These are phyloP conservation scores for Corythornis vintsioides DNA, from an alignment of 2,113 vertebrate species.

Conservation along the genomic window DNA sequence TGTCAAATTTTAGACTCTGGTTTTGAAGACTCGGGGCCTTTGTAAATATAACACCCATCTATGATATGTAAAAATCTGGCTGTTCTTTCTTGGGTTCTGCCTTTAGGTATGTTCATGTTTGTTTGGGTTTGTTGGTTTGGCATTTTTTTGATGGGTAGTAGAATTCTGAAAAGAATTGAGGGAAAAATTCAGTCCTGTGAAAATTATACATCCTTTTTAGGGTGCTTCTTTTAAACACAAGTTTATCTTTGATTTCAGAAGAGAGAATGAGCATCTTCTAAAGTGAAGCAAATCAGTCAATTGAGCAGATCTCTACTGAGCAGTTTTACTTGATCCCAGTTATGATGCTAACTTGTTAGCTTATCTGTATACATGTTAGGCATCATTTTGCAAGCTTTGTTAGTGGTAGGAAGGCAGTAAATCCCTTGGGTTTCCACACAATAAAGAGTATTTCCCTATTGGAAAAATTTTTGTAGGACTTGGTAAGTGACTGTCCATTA, in stretches of 20 bases:
- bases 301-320: neutral
- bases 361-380: neutral
- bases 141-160: neutral
- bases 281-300: neutral
- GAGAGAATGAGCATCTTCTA: neutral
- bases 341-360: neutral
- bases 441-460: neutral
- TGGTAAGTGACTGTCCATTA: no score
- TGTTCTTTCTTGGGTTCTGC: neutral
- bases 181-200: rapidly evolving
- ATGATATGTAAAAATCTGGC: neutral
- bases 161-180: neutral
- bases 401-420: neutral
- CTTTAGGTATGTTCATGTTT: neutral
- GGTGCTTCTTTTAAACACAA: neutral
- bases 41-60: rapidly evolving
- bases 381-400: neutral
- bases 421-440: neutral
- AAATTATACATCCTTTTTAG: neutral
- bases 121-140: neutral
- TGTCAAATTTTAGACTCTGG: neutral
- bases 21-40: neutral
- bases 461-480: neutral
- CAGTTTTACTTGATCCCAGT: neutral
- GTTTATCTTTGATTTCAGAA: neutral